Percentiles rank a stretch among this genome's conserved stretches.
Evolutionary conservation across 1,140 invertebrate genomes (phyloP).

Genomic region (Anastrepha ludens): DNA sequence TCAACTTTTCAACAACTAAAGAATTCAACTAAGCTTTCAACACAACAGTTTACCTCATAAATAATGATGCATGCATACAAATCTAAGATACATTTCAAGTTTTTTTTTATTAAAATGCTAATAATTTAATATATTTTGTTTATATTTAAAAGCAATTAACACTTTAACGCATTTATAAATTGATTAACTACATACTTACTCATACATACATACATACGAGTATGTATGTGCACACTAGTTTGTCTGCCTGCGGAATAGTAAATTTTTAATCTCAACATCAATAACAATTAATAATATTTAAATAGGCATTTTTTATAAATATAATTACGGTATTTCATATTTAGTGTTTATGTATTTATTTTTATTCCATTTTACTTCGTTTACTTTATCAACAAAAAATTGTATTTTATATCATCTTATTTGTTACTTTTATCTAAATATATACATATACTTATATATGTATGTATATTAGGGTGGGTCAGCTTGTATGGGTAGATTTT

Average conservation of each 20-base stretch:
- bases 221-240: not conserved
- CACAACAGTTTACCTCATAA: not conserved
- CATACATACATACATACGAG: not conserved
- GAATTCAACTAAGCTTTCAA: slow-evolving; percentile 8
- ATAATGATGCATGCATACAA: not conserved
- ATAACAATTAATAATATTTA: slow-evolving; percentile 50
- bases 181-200: not conserved
- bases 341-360: not conserved
- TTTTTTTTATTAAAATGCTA: slow-evolving; percentile 14
- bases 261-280: slow-evolving; percentile 53
- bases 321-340: slow-evolving; percentile 9
- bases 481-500: too few species aligned
- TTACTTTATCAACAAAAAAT: not conserved
- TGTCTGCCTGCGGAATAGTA: not conserved
- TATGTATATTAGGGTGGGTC: too few species aligned
- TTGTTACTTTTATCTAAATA: not conserved
- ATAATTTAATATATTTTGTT: slow-evolving; percentile 46
- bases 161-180: slow-evolving; percentile 28
- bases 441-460: not conserved
- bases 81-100: slow-evolving; percentile 7
- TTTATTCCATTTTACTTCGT: not conserved
- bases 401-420: not conserved
- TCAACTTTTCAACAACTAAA: slow-evolving; percentile 22
- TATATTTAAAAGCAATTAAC: slow-evolving; percentile 51
- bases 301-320: slow-evolving; percentile 16